Conservation (phyloP, 92 coral and sea anemone genomes). For the Bergia puertoricense region DNA sequence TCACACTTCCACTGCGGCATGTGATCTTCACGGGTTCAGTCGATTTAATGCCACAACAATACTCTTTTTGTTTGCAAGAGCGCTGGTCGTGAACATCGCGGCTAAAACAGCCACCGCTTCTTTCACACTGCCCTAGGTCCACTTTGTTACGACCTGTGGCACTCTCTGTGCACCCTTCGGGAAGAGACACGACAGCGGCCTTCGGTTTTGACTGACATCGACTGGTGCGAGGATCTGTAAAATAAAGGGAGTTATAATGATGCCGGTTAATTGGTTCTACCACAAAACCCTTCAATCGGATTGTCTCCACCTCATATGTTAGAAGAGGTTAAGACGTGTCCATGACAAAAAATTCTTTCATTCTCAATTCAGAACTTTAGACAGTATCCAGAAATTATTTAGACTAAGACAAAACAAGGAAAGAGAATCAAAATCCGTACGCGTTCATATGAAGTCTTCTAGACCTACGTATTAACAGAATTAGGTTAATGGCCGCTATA, state of each 20-base stretch:
- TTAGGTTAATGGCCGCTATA: too few species aligned
- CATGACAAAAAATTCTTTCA: too few species aligned
- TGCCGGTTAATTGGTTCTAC: not conserved
- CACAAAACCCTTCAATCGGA: not conserved
- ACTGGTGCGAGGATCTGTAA: conserved; percentile 22
- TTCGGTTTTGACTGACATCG: conserved; percentile 25
- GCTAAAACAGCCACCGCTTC: conserved; percentile 11
- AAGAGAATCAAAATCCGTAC: too few species aligned
- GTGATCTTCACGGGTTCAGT: conserved; percentile 24
- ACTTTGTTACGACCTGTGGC: conserved; percentile 16
- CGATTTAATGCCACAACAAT: conserved; percentile 34
- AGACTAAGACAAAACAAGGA: too few species aligned
- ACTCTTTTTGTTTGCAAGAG: conserved; percentile 34
- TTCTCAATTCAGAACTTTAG: too few species aligned
- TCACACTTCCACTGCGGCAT: not conserved
- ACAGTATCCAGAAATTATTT: too few species aligned
- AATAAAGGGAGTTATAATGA: not conserved
- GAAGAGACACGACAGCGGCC: conserved; percentile 18
- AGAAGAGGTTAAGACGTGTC: too few species aligned
- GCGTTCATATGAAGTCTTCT: too few species aligned
- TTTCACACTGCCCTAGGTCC: conserved; percentile 27
- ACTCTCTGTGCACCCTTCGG: not conserved
- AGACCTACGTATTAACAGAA: too few species aligned
- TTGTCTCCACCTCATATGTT: too few species aligned
- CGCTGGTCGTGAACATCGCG: conserved; percentile 34